These are phyloP conservation scores for Aricia artaxerxes DNA, from an alignment of 2,888 invertebrate genomes.

Conservation along the genomic window DNA sequence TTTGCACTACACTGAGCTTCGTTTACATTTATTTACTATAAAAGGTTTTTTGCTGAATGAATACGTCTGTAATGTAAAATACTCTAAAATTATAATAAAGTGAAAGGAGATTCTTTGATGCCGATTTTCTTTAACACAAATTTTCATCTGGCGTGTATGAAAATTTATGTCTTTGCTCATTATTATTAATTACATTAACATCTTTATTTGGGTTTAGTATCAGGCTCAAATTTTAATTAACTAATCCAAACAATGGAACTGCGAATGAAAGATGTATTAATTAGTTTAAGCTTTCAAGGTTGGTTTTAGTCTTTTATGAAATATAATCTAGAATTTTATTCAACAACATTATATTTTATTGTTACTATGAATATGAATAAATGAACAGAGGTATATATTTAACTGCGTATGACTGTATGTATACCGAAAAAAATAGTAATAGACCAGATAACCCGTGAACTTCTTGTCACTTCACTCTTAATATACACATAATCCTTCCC, in stretches of 20 bases:
- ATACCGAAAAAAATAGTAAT: no score
- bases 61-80: background rate
- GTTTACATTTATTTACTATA: no score
- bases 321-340: no score
- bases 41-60: no score
- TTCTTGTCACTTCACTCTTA: no score
- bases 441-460: no score
- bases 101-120: background rate
- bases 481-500: no score
- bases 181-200: constrained; percentile 15
- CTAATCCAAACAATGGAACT: background rate
- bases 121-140: background rate
- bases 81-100: background rate
- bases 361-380: no score
- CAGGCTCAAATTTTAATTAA: constrained; percentile 3
- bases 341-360: no score
- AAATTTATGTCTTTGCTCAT: background rate
- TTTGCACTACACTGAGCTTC: no score
- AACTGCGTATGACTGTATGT: no score
- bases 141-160: background rate
- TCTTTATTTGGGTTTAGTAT: background rate
- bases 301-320: background rate
- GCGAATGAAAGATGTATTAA: background rate
- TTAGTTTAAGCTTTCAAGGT: background rate
- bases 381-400: no score